Evolutionary conservation across 2,888 invertebrate genomes (phyloP).

Genomic region (Andrena praecox): DNA sequence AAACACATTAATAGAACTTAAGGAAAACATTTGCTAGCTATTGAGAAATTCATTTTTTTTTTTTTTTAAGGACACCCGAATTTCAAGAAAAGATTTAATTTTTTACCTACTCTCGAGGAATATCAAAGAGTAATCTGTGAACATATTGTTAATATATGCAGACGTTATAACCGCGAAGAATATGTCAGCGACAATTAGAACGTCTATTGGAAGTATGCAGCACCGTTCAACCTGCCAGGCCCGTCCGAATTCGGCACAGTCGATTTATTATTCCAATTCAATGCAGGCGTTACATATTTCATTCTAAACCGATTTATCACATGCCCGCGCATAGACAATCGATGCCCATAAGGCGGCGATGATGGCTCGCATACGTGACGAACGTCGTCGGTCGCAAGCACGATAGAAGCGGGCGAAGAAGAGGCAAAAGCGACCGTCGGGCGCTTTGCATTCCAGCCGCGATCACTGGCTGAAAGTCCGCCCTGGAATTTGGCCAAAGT

Average conservation of each 20-base stretch:
- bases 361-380: conserved; percentile 53
- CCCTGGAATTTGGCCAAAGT: conserved; percentile 81
- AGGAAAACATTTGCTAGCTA: no score
- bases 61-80: no score
- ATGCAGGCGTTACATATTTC: conserved; percentile 50
- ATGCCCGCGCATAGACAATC: conserved; percentile 25
- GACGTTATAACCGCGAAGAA: no score
- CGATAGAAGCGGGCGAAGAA: conserved; percentile 15
- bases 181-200: background rate
- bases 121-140: no score
- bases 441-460: conserved; percentile 74
- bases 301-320: conserved; percentile 41
- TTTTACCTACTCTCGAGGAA: no score
- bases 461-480: conserved; percentile 75
- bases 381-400: conserved; percentile 33
- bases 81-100: no score
- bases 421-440: background rate
- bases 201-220: background rate
- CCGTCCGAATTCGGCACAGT: background rate
- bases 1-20: no score
- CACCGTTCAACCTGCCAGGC: conserved; percentile 29
- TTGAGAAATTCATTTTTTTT: no score
- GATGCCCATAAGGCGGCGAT: conserved; percentile 43
- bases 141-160: no score
- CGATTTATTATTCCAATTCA: conserved; percentile 35